phyloP scores from a whole-genome alignment of 1,140 invertebrate genomes.

The Tyrophagus putrescentiae region DNA sequence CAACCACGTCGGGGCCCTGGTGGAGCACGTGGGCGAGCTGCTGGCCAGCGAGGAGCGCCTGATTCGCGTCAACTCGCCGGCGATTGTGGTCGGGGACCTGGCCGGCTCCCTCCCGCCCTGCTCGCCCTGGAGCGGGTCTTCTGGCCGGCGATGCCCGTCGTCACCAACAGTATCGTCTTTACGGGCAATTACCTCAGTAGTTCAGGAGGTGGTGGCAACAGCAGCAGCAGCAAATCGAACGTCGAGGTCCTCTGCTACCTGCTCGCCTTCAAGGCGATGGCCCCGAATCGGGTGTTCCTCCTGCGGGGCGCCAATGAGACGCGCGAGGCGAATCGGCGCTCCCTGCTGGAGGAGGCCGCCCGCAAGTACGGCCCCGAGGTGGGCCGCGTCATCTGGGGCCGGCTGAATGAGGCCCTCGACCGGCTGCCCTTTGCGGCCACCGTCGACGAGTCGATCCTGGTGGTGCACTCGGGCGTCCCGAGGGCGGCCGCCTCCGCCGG shows the following conservation, averaged over 20 bases:
- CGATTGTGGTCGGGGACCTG: conserved; percentile 41
- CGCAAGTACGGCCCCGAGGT: conserved; percentile 1
- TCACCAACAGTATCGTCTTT: conserved; percentile 46
- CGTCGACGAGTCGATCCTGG: neutral
- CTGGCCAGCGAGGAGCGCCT: conserved; percentile 15
- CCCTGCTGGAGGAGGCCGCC: neutral
- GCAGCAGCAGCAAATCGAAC: neutral
- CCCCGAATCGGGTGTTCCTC: conserved; percentile 6
- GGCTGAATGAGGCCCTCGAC: neutral
- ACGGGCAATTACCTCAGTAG: conserved; percentile 52
- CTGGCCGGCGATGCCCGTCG: conserved; percentile 42
- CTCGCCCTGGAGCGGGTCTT: conserved; percentile 45
- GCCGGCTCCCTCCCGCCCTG: conserved; percentile 45
- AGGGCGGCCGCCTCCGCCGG: neutral
- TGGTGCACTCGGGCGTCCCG: conserved; percentile 1
- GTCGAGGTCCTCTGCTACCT: conserved; percentile 12
- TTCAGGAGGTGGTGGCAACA: conserved; percentile 30
- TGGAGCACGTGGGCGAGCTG: neutral
- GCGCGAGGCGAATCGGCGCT: neutral
- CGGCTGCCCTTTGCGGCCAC: neutral
- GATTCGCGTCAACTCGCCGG: conserved; percentile 37
- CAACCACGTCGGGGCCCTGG: no score
- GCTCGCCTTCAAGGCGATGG: conserved; percentile 2
- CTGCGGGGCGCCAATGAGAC: conserved; percentile 9
- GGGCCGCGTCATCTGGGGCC: neutral